Evolutionary conservation across 1,140 invertebrate genomes (phyloP).

Genomic region (Ectropis grisescens): DNA sequence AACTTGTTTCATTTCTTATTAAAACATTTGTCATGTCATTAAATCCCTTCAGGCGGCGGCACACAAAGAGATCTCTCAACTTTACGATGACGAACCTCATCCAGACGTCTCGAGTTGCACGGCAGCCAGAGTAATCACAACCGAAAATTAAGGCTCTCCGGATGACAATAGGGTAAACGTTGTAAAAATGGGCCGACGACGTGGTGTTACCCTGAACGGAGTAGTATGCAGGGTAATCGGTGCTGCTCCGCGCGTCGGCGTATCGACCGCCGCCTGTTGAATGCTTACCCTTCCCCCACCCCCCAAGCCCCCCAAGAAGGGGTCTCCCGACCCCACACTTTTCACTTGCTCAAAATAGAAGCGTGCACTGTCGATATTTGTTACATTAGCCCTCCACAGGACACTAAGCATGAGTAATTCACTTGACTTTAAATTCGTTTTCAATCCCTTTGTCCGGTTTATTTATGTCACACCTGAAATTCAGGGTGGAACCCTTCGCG

Average conservation of each 20-base stretch:
- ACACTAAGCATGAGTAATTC: conserved; percentile 26
- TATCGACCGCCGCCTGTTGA: conserved; percentile 66
- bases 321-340: conserved; percentile 44
- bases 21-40: too few species aligned
- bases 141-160: too few species aligned
- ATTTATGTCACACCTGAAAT: too few species aligned
- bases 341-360: conserved; percentile 67
- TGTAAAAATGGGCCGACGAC: too few species aligned
- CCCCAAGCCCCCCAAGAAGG: conserved; percentile 32
- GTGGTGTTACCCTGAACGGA: conserved; percentile 7
- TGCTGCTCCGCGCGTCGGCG: conserved; percentile 39
- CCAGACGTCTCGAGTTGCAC: too few species aligned
- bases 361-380: conserved; percentile 58
- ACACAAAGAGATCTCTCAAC: too few species aligned
- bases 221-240: conserved; percentile 26
- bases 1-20: too few species aligned
- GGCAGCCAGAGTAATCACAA: too few species aligned
- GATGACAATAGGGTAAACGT: too few species aligned
- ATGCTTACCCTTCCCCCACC: conserved; percentile 41
- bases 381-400: conserved; percentile 49
- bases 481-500: too few species aligned
- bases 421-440: conserved; percentile 6
- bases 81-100: too few species aligned
- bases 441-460: conserved; percentile 12
- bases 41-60: too few species aligned